These are phyloP conservation scores for Ptychobarbus kaznakovi DNA, from an alignment of 2,797 vertebrate species.

Conservation along the genomic window DNA sequence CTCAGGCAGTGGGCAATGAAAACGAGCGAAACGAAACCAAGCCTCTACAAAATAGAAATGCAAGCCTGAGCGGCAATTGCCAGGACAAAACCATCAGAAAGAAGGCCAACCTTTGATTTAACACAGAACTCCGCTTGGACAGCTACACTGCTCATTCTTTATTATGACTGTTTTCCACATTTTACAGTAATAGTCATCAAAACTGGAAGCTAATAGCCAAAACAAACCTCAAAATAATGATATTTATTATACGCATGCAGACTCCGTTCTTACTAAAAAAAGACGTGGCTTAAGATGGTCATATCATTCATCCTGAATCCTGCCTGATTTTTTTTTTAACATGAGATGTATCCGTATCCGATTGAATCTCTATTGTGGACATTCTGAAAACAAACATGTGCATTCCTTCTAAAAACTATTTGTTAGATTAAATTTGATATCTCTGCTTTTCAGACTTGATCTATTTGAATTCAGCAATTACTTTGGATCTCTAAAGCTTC, in stretches of 20 bases:
- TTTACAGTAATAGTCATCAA: constrained; percentile 3
- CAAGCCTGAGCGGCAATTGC: background rate
- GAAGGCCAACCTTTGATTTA: constrained; percentile 2
- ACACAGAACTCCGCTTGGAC: constrained; percentile 12
- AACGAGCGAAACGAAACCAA: background rate
- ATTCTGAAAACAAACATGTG: background rate
- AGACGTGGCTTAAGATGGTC: background rate
- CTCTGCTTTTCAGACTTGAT: background rate
- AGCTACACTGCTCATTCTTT: background rate
- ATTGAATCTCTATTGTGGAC: too few relatives aligned
- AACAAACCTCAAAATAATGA: background rate
- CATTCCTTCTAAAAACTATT: background rate
- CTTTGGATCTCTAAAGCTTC: background rate
- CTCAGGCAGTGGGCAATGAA: background rate
- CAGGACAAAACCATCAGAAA: background rate
- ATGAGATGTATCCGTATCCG: background rate
- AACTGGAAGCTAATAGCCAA: constrained; percentile 7
- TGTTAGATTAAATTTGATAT: background rate
- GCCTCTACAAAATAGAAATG: background rate
- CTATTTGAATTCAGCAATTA: background rate
- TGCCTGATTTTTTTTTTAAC: background rate
- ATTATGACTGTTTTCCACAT: constrained; percentile 14
- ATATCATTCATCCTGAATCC: background rate
- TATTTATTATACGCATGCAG: background rate
- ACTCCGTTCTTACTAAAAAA: background rate